A percentile compares a stretch with the other conserved stretches of the same genome.
These are phyloP conservation scores for Lemur catta DNA, from an alignment of 2,797 vertebrate species.

Conservation along the genomic window DNA sequence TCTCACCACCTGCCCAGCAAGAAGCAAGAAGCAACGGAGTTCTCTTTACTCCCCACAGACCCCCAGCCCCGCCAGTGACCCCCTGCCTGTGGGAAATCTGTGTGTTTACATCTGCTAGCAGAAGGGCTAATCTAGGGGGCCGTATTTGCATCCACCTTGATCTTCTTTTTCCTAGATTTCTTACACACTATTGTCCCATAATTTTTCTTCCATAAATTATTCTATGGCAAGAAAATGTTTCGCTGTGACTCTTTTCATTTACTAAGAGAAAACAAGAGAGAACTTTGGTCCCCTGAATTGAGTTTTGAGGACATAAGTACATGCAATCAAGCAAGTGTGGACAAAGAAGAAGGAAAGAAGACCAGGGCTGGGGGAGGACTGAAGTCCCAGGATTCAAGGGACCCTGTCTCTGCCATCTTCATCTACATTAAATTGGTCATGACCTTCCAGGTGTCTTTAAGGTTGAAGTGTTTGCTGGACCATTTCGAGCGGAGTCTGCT, in stretches of 20 bases:
- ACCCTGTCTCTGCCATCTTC: slow-evolving; percentile 84
- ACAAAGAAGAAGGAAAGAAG: slow-evolving; percentile 47
- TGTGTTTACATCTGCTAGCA: slow-evolving; percentile 17
- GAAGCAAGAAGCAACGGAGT: not conserved
- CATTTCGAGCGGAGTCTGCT: slow-evolving; percentile 87
- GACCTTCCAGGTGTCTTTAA: slow-evolving; percentile 95
- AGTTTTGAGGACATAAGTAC: not conserved
- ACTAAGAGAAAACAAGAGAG: not conserved
- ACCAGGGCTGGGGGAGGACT: slow-evolving; percentile 44
- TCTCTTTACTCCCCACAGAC: not conserved
- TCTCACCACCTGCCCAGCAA: not conserved
- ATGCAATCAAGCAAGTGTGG: not conserved
- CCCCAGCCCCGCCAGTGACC: not conserved
- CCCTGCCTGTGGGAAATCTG: not conserved
- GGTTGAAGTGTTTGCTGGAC: slow-evolving; percentile 91
- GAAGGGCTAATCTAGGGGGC: slow-evolving; percentile 50
- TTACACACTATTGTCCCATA: not conserved
- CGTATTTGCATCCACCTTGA: slow-evolving; percentile 23
- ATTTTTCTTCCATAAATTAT: slow-evolving; percentile 49
- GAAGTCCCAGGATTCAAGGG: slow-evolving; percentile 80
- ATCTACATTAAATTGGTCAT: slow-evolving; percentile 88
- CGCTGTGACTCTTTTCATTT: not conserved
- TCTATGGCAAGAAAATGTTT: not conserved
- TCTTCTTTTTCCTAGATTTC: not conserved
- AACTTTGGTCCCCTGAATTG: not conserved